Base-by-base conservation (phyloP, 2,797 vertebrate genomes). In the Graptemys geographica region DNA sequence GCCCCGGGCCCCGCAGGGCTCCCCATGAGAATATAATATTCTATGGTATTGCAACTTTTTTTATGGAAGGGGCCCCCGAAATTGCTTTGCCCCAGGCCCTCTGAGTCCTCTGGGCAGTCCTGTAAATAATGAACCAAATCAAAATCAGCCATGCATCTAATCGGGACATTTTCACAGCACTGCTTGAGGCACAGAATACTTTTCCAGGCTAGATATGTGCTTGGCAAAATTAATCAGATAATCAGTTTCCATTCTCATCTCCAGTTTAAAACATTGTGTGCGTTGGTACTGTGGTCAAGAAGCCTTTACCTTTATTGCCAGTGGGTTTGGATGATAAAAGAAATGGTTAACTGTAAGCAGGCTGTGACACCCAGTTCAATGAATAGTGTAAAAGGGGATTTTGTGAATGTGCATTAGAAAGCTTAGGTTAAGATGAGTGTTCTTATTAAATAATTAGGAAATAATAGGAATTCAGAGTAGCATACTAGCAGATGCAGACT, bases 61-160 rank as follows among this genome's bases (percentile, higher is more conserved):
- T 44, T 44, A 44, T 44, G 44, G 44, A 44, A 6, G 44, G 44
- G 44, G 44, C 44, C 44, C 44, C 44, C 44, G 44, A 44, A 44
- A 44, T 44, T 44, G 44, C 44, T 8, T 44, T 44, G 44, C 44
- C 44, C 44, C 44, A 44, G 44, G 44, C 44, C 44, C 44, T 6
- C 44, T 44, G 44, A 44, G 6, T 44, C 44, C 44, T 44, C 44
- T 44, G 44, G 44, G 44, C 44, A 8, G 44, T 44, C 44, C 44
- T 44, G 44, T 44, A 44, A 44, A 44, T 44, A 44, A 55, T 55
- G 13, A 98, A 95, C 91, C 87, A 57, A 98, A 98, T 98, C 97
- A 98, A 97, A 98, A 98, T 97, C 98, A 96, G 94, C 98, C 98
- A 98, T 57, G 97, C 98, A 97, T 98, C 97, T 98, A 98, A 98